Evolutionary conservation across 2,888 invertebrate genomes (phyloP), one percentile per base, ranked within the genome.

Genomic region (Lithophane socia): DNA sequence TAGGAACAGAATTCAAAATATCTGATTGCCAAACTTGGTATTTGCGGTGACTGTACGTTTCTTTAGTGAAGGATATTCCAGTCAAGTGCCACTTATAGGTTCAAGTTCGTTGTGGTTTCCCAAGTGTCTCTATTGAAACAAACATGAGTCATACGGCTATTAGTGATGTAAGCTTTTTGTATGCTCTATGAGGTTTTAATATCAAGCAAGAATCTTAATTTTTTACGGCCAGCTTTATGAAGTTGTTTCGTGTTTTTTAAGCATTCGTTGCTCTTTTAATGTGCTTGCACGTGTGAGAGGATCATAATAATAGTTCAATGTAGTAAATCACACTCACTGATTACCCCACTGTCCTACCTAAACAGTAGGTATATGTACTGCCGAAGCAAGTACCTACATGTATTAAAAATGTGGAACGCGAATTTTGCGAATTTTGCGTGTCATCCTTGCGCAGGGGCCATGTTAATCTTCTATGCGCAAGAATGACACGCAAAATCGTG

Each of bases 41-140:
- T 79, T 47, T 54, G 49, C 10, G 8, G 29, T 80, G 63, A 64
- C 49, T 64, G 24, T 29, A 44, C 21, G 2, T 4, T 44, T 29
- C 18, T 52, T 44, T 21, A 42, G n/a, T 63, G 49, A 65, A 73
- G 60, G 61, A 74, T 74, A 72, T 63, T 63, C 29, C 67, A 66
- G 72, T 74, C 29, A 65, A 82, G 49, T 69, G 47, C 69, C 58
- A 77, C 77, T 85, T 60, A 70, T 24, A 64, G 2, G 73, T 77
- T 82, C 82, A 74, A 77, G 56, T 58, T 13, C 10, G 12, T 47
- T 58, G 77, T 82, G 68, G 82, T 74, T 66, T 71, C 3, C 64
- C 61, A 74, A 76, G 70, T 80, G 49, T 24, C n/a, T 64, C 9
- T 49, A 54, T 47, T 52, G 13, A n/a, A 21, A 60, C 7, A 42